These are phyloP conservation scores for Mythimna loreyi DNA, from an alignment of 2,888 invertebrate genomes.

Conservation along the genomic window DNA sequence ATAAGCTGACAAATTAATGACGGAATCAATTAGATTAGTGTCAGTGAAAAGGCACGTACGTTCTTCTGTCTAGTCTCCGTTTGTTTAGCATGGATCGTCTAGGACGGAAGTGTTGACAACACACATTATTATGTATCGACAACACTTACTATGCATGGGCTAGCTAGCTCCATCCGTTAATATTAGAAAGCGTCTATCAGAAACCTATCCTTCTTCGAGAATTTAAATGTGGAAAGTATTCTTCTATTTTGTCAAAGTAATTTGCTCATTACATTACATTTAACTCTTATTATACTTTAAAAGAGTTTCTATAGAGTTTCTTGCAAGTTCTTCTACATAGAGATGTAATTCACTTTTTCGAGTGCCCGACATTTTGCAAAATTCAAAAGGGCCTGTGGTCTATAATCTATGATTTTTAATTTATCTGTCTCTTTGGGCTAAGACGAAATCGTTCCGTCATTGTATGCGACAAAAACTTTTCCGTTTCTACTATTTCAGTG, in stretches of 20 bases:
- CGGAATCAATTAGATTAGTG: conserved; percentile 11
- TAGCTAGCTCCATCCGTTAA: conserved; percentile 35
- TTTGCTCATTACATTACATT: no score
- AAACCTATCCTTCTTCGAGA: neutral
- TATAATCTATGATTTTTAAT: no score
- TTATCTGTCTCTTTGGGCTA: neutral
- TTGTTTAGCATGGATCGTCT: conserved; percentile 22
- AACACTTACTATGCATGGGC: conserved; percentile 46
- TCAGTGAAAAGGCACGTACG: conserved; percentile 33
- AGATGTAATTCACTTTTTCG: no score
- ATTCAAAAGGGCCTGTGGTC: no score
- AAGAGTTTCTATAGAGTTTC: no score
- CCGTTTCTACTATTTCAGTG: neutral
- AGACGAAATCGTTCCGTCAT: neutral
- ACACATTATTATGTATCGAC: conserved; percentile 34
- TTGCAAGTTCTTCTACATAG: no score
- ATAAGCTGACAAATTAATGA: conserved; percentile 17
- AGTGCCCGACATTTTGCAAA: no score
- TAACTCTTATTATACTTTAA: no score
- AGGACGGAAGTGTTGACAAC: conserved; percentile 37
- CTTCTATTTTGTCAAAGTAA: no score
- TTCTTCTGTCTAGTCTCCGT: conserved; percentile 2
- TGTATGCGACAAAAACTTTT: neutral
- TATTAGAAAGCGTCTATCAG: conserved; percentile 41
- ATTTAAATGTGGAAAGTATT: neutral